phyloP scores from a whole-genome alignment of 35 echinoderm and acorn worm species.

The Amphiura filiformis region DNA sequence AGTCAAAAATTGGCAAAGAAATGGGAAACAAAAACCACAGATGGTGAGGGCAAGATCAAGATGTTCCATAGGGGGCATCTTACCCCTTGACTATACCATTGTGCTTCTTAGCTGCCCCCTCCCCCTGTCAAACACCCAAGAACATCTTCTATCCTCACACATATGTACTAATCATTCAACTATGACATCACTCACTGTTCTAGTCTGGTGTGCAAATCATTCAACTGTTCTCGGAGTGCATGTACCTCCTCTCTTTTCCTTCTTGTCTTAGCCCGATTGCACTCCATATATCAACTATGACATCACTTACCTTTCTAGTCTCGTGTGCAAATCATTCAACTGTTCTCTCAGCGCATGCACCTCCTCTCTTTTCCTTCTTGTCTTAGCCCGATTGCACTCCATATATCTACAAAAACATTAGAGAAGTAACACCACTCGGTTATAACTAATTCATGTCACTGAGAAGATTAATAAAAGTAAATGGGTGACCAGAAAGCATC shows the following conservation, averaged over 20 bases:
- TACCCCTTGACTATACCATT: no score
- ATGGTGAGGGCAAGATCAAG: no score
- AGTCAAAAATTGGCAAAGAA: no score
- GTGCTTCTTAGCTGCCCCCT: no score
- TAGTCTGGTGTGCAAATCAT: conserved; percentile 62
- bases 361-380: conserved; percentile 72
- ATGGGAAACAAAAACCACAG: no score
- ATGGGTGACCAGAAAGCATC: background rate
- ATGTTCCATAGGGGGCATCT: no score
- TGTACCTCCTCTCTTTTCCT: conserved; percentile 80
- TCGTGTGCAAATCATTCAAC: conserved; percentile 55
- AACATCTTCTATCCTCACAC: no score
- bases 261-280: conserved; percentile 56
- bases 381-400: conserved; percentile 73
- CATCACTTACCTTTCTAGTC: conserved; percentile 80
- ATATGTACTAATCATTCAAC: no score
- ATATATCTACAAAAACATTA: conserved; percentile 79
- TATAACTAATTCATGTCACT: background rate
- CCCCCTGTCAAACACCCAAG: no score
- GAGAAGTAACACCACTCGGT: background rate
- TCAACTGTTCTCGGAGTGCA: conserved; percentile 38
- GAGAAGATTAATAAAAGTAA: background rate
- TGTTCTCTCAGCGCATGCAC: conserved; percentile 52
- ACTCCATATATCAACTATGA: conserved; percentile 96
- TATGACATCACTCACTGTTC: conserved; percentile 79